phyloP scores from a whole-genome alignment of 2,888 invertebrate genomes.

The Gymnosoma rotundatum region DNA sequence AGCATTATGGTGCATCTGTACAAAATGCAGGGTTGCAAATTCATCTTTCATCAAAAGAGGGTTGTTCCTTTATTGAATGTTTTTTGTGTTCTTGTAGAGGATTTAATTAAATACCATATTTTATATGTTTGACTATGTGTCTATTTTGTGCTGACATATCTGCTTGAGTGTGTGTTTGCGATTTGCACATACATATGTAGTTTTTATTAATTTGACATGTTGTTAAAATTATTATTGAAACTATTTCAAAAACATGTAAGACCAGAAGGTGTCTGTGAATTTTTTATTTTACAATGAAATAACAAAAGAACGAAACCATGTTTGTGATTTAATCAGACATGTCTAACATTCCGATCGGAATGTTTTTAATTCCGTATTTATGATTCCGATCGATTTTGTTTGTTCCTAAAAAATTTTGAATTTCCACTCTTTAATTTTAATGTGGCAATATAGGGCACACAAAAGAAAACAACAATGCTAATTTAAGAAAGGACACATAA shows the following conservation, averaged over 20 bases:
- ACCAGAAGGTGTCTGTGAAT: conserved; percentile 44
- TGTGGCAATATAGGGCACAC: too few relatives aligned
- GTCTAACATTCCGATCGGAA: too few relatives aligned
- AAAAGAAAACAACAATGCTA: too few relatives aligned
- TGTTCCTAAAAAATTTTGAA: too few relatives aligned
- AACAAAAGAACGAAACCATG: conserved; percentile 1
- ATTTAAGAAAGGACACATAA: too few relatives aligned
- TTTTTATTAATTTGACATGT: conserved; percentile 54
- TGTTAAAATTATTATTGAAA: conserved; percentile 58
- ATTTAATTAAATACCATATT: conserved; percentile 56
- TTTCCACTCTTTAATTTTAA: too few relatives aligned
- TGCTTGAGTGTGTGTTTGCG: conserved; percentile 28
- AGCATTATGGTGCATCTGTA: conserved; percentile 49
- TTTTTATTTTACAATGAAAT: background rate
- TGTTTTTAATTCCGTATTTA: too few relatives aligned
- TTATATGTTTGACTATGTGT: background rate
- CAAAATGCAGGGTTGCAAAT: conserved; percentile 65
- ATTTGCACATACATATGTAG: conserved; percentile 39
- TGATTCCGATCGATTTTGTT: too few relatives aligned
- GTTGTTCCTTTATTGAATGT: conserved; percentile 45
- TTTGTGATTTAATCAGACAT: background rate
- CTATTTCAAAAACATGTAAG: conserved; percentile 20
- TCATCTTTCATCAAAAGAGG: conserved; percentile 34
- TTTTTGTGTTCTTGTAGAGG: conserved; percentile 35
- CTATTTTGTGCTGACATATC: background rate